Base-by-base conservation (phyloP, 2,113 vertebrate genomes). In the Abramis brama region DNA sequence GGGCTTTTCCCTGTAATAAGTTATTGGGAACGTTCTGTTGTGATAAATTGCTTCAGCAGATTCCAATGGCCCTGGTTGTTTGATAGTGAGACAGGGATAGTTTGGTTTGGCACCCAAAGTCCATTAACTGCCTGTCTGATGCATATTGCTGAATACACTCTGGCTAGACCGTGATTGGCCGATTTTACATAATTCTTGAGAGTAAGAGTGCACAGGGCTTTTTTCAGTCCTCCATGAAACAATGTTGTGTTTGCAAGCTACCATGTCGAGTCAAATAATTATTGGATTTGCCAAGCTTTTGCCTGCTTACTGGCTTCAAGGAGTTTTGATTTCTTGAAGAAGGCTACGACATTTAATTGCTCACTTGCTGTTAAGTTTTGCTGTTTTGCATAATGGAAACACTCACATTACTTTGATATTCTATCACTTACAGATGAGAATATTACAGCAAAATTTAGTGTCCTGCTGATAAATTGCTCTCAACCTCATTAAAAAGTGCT, bases 331-430 rank as follows among this genome's bases (percentile, higher is more conserved):
- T 75, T 62, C 55, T 62, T 74, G n/a, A 47, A 74, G 21, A 74
- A 47, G 23, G 39, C 71, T 74, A 15, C 1, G 23, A 47, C 23
- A 74, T 45, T 74, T 25, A 74, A 45, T 74, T 2, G 11, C 21
- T 43, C 21, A 23, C 36, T 23, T 71, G 68, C 68, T 43, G 68
- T 74, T 71, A 71, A 12, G 33, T 71, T 47, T 43, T 8, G 23
- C 39, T 74, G 23, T 74, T 74, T 74, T 25, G 71, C 71, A 25
- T 74, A 47, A 74, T 47, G 43, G 12, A 74, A 74, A 74, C 71
- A 25, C 60, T 62, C 10, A 11, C 6, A 15, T 74, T 74, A 47
- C 71, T 71, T 71, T 71, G 19, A 71, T 6, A 39, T 71, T 43
- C 36, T 71, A 8, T 47, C n/a, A 75, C 43, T 75, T 17, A 25